Base-by-base conservation (phyloP, 2,797 vertebrate genomes). In the Pipistrellus pygmaeus region DNA sequence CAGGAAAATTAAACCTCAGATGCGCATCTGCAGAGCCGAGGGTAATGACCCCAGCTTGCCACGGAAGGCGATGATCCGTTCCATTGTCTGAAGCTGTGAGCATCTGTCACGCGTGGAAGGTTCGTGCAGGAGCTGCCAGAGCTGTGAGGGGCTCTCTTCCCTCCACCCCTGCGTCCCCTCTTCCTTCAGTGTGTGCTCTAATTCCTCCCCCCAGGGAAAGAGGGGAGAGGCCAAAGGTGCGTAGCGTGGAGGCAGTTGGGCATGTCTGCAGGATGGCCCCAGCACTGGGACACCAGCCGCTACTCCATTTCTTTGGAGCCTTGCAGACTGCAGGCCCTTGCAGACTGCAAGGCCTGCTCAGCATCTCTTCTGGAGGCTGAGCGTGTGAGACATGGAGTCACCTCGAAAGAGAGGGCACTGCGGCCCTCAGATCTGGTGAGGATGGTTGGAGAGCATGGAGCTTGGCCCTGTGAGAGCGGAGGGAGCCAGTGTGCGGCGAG, bases 31-130 rank as follows among this genome's bases (percentile, higher is more conserved):
- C 73, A 92, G 91, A 97, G 97, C n/a, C 53, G 97, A 95, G 57
- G 88, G 21, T 96, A 96, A 95, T 90, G 95, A 95, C 85, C 9
- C 2, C 90, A 90, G 80, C 57, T 78, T 38, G 85, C 94, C 91
- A 55, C 30, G 94, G 97, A 97, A 97, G 82, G 88, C 81, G 77
- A 95, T 62, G 48, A 96, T 97, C 81, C 57, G 0, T 96, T 97
- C 96, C 41, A 73, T 93, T 95, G 85, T 86, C 48, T 97, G 53
- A 96, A 97, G 55, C 78, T 64, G 0, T 93, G 38, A 92, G 80
- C 91, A 85, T 90, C 46, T 92, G 84, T 94, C 94, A 73, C 2
- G 11, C 60, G 35, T 60, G 91, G 92, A 88, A 88, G 18, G 85
- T 73, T 94, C 85, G 1, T 17, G 25, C n/a, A 27, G 53, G 46